Evolutionary conservation across 2,888 invertebrate genomes (phyloP).

Genomic region (Tipula vernalis): DNA sequence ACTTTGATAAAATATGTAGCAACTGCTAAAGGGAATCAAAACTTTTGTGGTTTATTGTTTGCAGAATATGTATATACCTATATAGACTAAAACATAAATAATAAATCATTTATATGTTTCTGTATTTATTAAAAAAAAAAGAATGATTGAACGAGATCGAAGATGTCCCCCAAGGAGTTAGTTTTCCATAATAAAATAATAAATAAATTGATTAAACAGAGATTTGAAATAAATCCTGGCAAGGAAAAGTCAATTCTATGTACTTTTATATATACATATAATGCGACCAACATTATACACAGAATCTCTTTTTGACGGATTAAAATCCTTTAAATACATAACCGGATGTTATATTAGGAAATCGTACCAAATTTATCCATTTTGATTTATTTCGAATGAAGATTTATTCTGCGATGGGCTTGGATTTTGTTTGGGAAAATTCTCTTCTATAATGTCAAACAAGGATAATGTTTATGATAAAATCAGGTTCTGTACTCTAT

Average conservation of each 20-base stretch:
- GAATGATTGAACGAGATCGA: not conserved
- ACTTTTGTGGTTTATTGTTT: not conserved
- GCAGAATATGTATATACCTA: too few species aligned
- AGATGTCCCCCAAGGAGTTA: not conserved
- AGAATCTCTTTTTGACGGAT: not conserved
- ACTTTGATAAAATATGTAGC: too few species aligned
- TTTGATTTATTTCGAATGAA: not conserved
- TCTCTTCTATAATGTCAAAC: too few species aligned
- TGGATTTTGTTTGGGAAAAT: too few species aligned
- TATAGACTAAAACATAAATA: not conserved
- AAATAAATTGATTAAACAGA: not conserved
- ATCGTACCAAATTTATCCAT: not conserved
- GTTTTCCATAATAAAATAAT: not conserved
- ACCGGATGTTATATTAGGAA: too few species aligned
- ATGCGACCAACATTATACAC: not conserved
- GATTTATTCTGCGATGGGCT: too few species aligned
- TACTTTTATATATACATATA: not conserved
- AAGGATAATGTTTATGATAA: too few species aligned
- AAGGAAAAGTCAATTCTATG: not conserved
- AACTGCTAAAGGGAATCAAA: not conserved
- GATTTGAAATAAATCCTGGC: not conserved
- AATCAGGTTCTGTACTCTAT: too few species aligned
- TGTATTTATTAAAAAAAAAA: not conserved
- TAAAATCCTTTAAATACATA: too few species aligned
- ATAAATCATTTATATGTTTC: not conserved